Evolutionary conservation across 2,888 invertebrate species (phyloP).

Genomic region (Seira sanloemensis): DNA sequence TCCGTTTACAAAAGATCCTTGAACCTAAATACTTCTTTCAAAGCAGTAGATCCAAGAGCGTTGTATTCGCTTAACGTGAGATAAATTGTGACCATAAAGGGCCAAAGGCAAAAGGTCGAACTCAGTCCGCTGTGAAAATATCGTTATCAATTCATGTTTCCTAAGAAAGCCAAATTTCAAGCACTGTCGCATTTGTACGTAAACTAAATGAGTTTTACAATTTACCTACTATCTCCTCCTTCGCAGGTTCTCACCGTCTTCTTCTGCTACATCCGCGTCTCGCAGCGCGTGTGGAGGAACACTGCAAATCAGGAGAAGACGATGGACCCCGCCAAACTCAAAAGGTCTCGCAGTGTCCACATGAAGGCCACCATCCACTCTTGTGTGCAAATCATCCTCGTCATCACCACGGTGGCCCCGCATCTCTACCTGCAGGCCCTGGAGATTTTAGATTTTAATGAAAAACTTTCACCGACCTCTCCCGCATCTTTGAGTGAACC

Average conservation of each 20-base stretch:
- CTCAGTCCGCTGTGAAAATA: too few relatives aligned
- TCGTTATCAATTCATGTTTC: too few relatives aligned
- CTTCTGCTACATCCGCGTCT: constrained; percentile 71
- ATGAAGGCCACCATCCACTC: constrained; percentile 70
- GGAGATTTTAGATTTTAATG: constrained; percentile 57
- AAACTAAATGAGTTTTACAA: background rate
- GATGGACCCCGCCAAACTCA: constrained; percentile 69
- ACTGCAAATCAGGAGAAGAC: constrained; percentile 68
- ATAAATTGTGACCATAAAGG: too few relatives aligned
- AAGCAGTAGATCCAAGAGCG: too few relatives aligned
- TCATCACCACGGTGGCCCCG: constrained; percentile 67
- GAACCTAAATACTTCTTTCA: too few relatives aligned
- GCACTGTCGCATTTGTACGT: background rate
- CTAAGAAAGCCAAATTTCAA: background rate
- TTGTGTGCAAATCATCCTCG: constrained; percentile 70
- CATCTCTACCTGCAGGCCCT: constrained; percentile 71
- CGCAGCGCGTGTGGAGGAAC: constrained; percentile 71
- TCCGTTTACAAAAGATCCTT: too few relatives aligned
- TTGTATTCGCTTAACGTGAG: too few relatives aligned
- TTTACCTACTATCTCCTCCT: background rate
- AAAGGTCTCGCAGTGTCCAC: constrained; percentile 69
- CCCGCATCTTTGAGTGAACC: background rate
- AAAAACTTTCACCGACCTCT: constrained; percentile 20
- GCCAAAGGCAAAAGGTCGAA: too few relatives aligned
- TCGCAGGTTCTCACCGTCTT: constrained; percentile 64